These are phyloP conservation scores for Caenorhabditis parvicauda DNA, from an alignment of 2,888 invertebrate species.

Conservation along the genomic window DNA sequence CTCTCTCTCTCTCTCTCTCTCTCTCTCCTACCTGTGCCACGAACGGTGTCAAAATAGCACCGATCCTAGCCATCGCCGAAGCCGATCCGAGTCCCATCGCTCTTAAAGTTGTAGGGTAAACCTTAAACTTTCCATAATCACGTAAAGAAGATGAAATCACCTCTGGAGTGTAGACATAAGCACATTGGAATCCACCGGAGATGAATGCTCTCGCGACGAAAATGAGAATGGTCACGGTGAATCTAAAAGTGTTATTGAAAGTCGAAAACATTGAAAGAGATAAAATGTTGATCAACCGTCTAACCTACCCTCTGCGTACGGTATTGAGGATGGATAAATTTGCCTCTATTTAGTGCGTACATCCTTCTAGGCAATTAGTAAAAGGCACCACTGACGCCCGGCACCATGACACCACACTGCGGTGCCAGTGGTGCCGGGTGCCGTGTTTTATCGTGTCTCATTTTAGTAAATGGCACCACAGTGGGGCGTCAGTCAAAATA, in stretches of 20 bases:
- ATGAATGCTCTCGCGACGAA: slow-evolving; percentile 87
- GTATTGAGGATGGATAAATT: too few species aligned
- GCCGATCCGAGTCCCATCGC: slow-evolving; percentile 89
- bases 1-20: too few species aligned
- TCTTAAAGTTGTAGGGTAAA: slow-evolving; percentile 83
- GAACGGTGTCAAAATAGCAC: slow-evolving; percentile 90
- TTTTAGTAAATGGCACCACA: too few species aligned
- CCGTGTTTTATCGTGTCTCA: too few species aligned
- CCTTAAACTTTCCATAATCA: slow-evolving; percentile 64
- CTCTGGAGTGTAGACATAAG: slow-evolving; percentile 92
- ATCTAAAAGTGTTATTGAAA: slow-evolving; percentile 39
- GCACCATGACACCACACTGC: too few species aligned
- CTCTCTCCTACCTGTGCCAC: slow-evolving; percentile 76
- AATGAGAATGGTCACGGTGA: slow-evolving; percentile 75
- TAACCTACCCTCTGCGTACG: not conserved
- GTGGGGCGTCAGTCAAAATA: too few species aligned
- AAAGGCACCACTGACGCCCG: too few species aligned
- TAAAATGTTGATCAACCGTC: not conserved
- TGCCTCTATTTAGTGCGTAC: too few species aligned
- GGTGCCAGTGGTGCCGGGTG: too few species aligned
- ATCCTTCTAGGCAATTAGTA: too few species aligned
- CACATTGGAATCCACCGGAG: slow-evolving; percentile 89
- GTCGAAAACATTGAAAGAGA: not conserved
- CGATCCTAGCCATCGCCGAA: slow-evolving; percentile 84
- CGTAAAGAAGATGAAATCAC: slow-evolving; percentile 63